Conservation (phyloP, 2,888 invertebrate genomes). For the Metacarcinus magister region DNA sequence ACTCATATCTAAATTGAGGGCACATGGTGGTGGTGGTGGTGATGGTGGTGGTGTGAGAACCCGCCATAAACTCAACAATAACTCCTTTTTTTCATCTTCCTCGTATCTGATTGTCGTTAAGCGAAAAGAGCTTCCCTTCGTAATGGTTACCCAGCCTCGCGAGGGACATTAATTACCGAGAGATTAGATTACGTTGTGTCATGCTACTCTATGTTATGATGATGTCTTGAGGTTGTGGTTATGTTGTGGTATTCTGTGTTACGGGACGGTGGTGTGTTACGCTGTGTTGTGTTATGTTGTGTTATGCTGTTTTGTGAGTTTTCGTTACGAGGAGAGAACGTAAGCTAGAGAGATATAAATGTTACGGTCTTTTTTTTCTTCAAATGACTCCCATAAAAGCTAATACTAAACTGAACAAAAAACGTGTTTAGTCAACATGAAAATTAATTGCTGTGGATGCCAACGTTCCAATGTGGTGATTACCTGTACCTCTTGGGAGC, state of each 20-base stretch:
- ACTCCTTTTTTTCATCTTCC: neutral
- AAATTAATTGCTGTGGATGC: neutral
- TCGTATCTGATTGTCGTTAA: neutral
- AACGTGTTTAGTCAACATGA: neutral
- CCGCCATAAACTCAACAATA: neutral
- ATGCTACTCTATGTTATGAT: neutral
- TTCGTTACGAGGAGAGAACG: neutral
- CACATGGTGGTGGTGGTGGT: constrained; percentile 6
- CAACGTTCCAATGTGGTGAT: neutral
- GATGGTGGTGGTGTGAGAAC: neutral
- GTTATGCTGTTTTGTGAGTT: neutral
- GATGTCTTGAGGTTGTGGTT: neutral
- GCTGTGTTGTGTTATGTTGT: no score
- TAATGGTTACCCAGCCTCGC: neutral
- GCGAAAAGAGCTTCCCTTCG: neutral
- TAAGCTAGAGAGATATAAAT: neutral
- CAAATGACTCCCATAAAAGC: neutral
- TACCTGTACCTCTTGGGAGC: neutral
- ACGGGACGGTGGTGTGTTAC: no score
- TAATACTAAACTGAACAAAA: neutral
- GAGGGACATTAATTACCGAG: neutral
- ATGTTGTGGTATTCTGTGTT: no score
- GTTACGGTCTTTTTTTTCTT: neutral
- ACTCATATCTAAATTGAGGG: no score
- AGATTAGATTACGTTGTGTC: neutral